Conservation (phyloP, 2,797 vertebrate species). For the Chelmon rostratus region DNA sequence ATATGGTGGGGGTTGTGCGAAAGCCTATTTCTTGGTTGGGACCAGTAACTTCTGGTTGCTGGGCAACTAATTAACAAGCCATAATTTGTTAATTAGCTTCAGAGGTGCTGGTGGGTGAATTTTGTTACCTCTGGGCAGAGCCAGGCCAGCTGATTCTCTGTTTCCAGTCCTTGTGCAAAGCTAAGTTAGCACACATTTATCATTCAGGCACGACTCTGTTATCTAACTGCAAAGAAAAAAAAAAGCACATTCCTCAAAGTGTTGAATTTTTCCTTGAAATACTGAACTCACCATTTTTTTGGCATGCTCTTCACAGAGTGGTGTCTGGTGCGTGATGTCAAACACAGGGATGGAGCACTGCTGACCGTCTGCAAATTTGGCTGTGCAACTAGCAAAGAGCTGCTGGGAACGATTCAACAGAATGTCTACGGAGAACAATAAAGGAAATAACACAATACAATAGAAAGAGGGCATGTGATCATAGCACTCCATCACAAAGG, state of each 20-base stretch:
- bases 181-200: not conserved
- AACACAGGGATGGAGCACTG: conserved; percentile 99
- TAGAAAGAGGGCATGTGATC: not conserved
- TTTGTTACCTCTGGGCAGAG: not conserved
- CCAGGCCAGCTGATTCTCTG: not conserved
- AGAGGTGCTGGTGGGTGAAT: not conserved
- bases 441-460: conserved; percentile 77
- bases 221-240: not conserved
- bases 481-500: not conserved
- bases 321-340: conserved; percentile 99
- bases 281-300: conserved; percentile 95
- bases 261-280: not conserved
- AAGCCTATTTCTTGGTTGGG: not conserved
- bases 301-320: conserved; percentile 99
- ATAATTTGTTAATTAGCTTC: not conserved
- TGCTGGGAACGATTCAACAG: conserved; percentile 97
- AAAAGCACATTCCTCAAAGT: not conserved
- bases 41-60: not conserved
- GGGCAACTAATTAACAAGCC: not conserved
- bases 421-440: conserved; percentile 90
- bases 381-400: conserved; percentile 99
- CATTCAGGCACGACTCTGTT: not conserved
- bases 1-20: not conserved
- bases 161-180: not conserved
- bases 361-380: conserved; percentile 98